phyloP scores from a whole-genome alignment of 2,113 vertebrate genomes.

The Pomatorhinus ruficollis region DNA sequence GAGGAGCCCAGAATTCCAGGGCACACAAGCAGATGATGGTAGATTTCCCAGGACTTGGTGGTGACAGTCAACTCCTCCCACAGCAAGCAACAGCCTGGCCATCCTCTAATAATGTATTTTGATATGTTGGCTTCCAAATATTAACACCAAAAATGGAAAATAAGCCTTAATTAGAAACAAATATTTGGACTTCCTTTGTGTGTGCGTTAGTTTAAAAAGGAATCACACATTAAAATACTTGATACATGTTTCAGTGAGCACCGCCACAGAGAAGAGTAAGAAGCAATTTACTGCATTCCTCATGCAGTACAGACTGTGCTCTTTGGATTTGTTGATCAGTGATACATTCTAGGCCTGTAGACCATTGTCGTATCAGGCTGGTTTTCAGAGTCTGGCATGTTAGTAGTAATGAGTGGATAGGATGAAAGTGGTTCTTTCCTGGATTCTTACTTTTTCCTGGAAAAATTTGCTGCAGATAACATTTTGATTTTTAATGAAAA shows the following conservation, averaged over 20 bases:
- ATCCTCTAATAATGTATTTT: neutral
- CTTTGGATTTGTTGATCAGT: neutral
- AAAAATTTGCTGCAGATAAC: neutral
- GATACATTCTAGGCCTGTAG: neutral
- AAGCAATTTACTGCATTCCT: constrained; percentile 15
- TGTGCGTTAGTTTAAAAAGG: neutral
- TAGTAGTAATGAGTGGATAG: neutral
- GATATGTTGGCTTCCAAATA: neutral
- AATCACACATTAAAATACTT: neutral
- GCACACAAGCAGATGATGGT: too few relatives aligned
- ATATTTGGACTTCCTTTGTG: neutral
- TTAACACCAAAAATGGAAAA: neutral
- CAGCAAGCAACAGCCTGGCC: too few relatives aligned
- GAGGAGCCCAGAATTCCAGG: too few relatives aligned
- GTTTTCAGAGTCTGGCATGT: neutral
- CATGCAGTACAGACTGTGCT: neutral
- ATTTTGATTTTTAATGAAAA: neutral
- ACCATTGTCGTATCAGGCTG: neutral
- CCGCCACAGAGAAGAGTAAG: neutral
- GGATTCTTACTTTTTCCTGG: neutral
- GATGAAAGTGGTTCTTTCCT: neutral
- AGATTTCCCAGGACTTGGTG: too few relatives aligned
- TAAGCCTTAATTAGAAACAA: neutral
- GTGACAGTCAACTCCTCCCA: too few relatives aligned
- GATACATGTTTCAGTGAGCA: neutral